Evolutionary conservation across 2,888 invertebrate species (phyloP), one percentile per base, ranked within the genome.

Genomic region (Melanostoma mellinum): DNA sequence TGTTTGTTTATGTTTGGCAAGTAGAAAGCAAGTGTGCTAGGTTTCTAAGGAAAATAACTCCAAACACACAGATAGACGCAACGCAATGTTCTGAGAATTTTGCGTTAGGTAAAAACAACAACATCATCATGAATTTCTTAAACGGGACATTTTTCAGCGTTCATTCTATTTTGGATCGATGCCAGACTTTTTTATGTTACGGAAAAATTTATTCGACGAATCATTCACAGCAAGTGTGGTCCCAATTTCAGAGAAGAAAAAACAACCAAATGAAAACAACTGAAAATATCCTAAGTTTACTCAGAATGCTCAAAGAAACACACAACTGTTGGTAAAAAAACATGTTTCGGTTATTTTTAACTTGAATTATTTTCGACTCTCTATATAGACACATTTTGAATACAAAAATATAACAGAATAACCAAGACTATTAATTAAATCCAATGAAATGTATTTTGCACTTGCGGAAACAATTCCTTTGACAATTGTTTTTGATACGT

Each of bases 111-210:
- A 20, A 20, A 20, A 20, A 20, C 20, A 20, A 20, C 20, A 20
- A 20, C 20, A 20, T 20, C 20, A 20, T 20, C 58, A 60, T 32
- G 44, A 60, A 60, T 42, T 42, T 58, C 58, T 58, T 32, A 42
- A 32, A 42, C 32, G 44, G 30, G 9, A 38, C 4, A 50, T 60
- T 65, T 35, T 44, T 10, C 20, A 36, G 32, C 6, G n/a, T 20
- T 63, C 44, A 46, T 56, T 63, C 48, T 67, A 58, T 58, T 58
- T 74, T 80, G 79, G 75, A 61, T n/a, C 35, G 8, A 50, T 52
- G 79, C 79, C 79, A 80, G 63, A 44, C 36, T 6, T 9, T 63
- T 20, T 20, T 20, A 20, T 20, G 20, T 20, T 20, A 20, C 36
- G 55, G 55, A 73, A 53, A 50, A 63, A 50, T 73, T 69, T 79